These are phyloP conservation scores for Pristiophorus japonicus DNA, from an alignment of 2,113 vertebrate species.

Conservation along the genomic window DNA sequence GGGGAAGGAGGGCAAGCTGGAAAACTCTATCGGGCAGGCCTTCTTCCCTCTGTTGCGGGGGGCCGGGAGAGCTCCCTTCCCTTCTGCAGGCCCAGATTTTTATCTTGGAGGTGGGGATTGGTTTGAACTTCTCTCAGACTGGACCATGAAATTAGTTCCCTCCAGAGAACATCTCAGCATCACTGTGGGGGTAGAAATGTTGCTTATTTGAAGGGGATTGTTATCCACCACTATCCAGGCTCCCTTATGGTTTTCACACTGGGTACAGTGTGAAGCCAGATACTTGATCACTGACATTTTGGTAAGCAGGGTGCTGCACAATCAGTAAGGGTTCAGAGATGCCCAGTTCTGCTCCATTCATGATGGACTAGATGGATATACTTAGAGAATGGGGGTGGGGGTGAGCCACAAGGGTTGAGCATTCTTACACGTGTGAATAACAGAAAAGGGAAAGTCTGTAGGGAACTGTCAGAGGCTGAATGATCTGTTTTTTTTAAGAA, in stretches of 20 bases:
- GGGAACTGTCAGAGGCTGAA: neutral
- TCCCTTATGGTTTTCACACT: neutral
- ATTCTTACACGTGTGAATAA: too few relatives aligned
- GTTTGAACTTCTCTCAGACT: neutral
- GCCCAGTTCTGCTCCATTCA: too few relatives aligned
- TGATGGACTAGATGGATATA: too few relatives aligned
- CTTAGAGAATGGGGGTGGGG: too few relatives aligned
- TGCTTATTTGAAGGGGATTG: neutral
- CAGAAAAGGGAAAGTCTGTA: neutral
- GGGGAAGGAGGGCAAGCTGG: neutral
- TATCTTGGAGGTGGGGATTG: neutral
- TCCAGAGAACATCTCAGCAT: neutral
- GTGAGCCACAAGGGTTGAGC: too few relatives aligned
- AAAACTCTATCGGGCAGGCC: neutral
- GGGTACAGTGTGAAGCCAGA: neutral
- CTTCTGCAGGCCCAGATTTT: neutral
- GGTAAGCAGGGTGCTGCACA: too few relatives aligned
- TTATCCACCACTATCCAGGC: neutral
- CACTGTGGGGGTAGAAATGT: neutral
- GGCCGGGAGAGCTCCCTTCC: neutral
- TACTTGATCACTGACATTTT: neutral
- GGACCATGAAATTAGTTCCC: neutral
- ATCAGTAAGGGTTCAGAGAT: too few relatives aligned
- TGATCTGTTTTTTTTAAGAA: neutral
- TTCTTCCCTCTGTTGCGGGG: neutral